Percentiles rank a stretch among this genome's conserved stretches.
These are phyloP conservation scores for Hafferia zeledoni DNA, from an alignment of 2,797 vertebrate genomes.

Conservation along the genomic window DNA sequence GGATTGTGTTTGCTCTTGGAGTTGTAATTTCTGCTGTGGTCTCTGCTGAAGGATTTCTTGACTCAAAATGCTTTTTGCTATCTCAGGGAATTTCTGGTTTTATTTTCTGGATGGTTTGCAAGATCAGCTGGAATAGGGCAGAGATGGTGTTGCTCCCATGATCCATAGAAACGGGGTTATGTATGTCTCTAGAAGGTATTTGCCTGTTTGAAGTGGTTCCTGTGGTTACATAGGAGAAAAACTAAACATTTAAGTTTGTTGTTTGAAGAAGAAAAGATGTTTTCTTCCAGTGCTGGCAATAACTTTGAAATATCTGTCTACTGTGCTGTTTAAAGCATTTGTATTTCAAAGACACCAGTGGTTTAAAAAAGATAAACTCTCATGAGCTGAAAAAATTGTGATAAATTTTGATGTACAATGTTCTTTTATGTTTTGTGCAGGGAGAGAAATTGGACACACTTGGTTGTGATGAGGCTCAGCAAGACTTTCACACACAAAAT, in stretches of 20 bases:
- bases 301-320: background rate
- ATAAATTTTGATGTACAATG: background rate
- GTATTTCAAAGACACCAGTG: background rate
- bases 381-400: background rate
- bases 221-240: background rate
- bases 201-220: background rate
- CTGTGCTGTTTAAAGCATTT: background rate
- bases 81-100: background rate
- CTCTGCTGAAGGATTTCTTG: background rate
- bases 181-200: background rate
- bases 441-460: background rate
- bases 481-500: constrained; percentile 20
- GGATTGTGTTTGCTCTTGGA: background rate
- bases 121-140: background rate
- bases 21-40: background rate
- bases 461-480: background rate
- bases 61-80: background rate
- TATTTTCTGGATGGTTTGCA: background rate
- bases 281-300: background rate
- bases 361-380: background rate
- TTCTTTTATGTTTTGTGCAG: background rate
- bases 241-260: background rate
- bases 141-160: background rate
- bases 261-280: background rate
- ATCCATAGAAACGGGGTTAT: background rate